Evolutionary conservation across 2,888 invertebrate species (phyloP).

Genomic region (Epistrophella euchroma): DNA sequence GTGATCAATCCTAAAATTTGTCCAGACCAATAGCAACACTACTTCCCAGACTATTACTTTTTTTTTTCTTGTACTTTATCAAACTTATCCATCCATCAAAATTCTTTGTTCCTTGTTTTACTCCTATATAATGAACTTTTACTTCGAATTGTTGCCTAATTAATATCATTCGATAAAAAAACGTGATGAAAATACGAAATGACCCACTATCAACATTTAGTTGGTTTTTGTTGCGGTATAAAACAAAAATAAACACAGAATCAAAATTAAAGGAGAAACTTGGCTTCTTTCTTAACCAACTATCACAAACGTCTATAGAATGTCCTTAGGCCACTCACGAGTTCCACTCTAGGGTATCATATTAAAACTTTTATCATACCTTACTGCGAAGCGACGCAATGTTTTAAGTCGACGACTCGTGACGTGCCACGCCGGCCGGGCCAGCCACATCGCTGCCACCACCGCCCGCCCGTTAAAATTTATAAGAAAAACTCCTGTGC

Average conservation of each 20-base stretch:
- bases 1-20: no score
- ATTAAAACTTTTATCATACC: slow-evolving; percentile 78
- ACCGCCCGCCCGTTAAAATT: background rate
- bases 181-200: slow-evolving; percentile 72
- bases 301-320: slow-evolving; percentile 56
- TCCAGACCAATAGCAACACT: background rate
- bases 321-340: slow-evolving; percentile 82
- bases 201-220: slow-evolving; percentile 66
- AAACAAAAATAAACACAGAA: slow-evolving; percentile 23
- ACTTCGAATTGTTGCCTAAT: slow-evolving; percentile 42
- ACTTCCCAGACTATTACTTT: background rate
- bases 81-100: background rate
- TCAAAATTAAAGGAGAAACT: slow-evolving; percentile 41
- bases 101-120: background rate
- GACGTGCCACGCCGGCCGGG: slow-evolving; percentile 45
- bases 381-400: slow-evolving; percentile 52
- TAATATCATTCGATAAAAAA: slow-evolving; percentile 51
- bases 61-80: background rate
- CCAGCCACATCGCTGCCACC: background rate
- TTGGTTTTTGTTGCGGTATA: slow-evolving; percentile 28
- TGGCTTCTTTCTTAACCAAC: slow-evolving; percentile 36
- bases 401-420: slow-evolving; percentile 59
- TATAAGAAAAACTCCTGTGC: slow-evolving; percentile 63
- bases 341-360: slow-evolving; percentile 80
- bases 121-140: slow-evolving; percentile 47